Evolutionary conservation across 1,140 invertebrate species (phyloP).

Genomic region (Sarcophaga bullata): DNA sequence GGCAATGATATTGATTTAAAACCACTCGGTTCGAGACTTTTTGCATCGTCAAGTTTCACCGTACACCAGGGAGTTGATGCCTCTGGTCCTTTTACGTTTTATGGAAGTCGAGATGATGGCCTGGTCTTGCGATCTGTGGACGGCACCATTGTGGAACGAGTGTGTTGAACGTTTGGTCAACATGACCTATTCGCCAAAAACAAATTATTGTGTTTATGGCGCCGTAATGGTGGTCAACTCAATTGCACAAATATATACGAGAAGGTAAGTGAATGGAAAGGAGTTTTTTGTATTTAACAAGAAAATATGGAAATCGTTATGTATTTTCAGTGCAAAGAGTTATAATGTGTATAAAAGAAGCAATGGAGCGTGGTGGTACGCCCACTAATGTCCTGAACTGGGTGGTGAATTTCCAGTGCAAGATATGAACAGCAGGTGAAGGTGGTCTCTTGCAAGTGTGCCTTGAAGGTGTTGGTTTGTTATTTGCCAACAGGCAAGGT

Average conservation of each 20-base stretch:
- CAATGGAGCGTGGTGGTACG: conserved; percentile 95
- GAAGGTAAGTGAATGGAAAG: conserved; percentile 76
- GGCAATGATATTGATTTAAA: conserved; percentile 98
- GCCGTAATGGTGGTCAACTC: conserved; percentile 85
- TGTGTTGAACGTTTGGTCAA: conserved; percentile 99
- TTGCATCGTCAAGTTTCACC: conserved; percentile 98
- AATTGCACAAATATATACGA: conserved; percentile 99
- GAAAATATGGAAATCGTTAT: not conserved
- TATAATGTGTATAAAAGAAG: conserved; percentile 99
- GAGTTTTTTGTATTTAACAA: not conserved
- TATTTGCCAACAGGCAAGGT: conserved; percentile 99
- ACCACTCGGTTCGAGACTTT: conserved; percentile 88
- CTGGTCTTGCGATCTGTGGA: conserved; percentile 87
- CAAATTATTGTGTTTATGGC: conserved; percentile 96
- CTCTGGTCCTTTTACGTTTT: conserved; percentile 91
- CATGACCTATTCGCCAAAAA: conserved; percentile 99
- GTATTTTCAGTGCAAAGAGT: conserved; percentile 88
- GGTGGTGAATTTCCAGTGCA: conserved; percentile 99
- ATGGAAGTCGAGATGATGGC: conserved; percentile 99
- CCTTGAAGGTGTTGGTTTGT: conserved; percentile 97
- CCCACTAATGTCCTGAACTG: conserved; percentile 85
- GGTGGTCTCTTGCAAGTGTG: conserved; percentile 98
- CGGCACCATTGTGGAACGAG: conserved; percentile 92
- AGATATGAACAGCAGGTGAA: conserved; percentile 94
- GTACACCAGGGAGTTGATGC: conserved; percentile 94